These are phyloP conservation scores for Ephialtes manifestator DNA, from an alignment of 2,888 invertebrate genomes.

Conservation along the genomic window DNA sequence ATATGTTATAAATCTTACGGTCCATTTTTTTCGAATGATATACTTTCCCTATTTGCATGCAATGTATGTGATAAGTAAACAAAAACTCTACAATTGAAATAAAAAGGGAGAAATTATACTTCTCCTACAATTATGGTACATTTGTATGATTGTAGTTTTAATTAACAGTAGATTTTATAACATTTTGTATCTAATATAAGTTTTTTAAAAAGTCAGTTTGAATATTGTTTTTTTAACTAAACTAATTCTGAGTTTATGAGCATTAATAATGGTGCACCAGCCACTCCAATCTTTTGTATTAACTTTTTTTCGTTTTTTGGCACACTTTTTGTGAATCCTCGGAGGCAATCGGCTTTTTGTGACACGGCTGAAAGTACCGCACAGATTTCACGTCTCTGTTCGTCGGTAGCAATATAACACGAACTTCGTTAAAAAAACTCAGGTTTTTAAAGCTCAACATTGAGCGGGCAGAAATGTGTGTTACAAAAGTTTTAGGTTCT, in stretches of 20 bases:
- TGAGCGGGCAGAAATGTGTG: not conserved
- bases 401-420: slow-evolving; percentile 5
- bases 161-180: not conserved
- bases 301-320: slow-evolving; percentile 1
- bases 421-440: slow-evolving; percentile 7
- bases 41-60: no score
- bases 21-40: no score
- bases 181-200: not conserved
- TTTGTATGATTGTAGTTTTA: not conserved
- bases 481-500: no score
- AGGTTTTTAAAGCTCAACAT: slow-evolving; percentile 3
- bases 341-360: slow-evolving; percentile 5
- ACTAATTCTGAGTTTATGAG: not conserved
- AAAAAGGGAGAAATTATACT: no score
- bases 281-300: not conserved
- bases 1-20: no score
- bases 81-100: no score
- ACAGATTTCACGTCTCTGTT: slow-evolving; percentile 1
- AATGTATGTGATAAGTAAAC: no score
- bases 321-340: not conserved
- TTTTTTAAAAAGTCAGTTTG: not conserved
- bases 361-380: not conserved
- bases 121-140: no score
- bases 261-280: slow-evolving; percentile 1
- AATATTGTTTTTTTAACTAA: not conserved